Conservation (phyloP, 2,888 invertebrate species). For the Helobdella robusta region DNA sequence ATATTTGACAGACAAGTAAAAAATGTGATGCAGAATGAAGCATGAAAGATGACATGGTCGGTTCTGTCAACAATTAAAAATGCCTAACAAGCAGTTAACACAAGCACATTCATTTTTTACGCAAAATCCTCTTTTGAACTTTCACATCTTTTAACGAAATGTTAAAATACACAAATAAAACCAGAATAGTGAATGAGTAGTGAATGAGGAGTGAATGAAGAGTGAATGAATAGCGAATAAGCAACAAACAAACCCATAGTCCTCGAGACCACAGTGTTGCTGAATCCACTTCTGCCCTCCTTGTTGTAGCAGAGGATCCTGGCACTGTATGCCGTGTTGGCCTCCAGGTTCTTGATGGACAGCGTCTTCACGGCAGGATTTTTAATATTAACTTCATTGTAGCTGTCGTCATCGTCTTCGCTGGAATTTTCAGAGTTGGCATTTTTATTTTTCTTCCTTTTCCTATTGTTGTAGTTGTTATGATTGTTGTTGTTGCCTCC, state of each 20-base stretch:
- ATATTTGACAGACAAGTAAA: no score
- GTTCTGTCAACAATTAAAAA: no score
- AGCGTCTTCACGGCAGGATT: neutral
- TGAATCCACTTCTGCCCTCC: constrained; percentile 8
- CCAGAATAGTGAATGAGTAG: no score
- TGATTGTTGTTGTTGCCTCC: constrained; percentile 7
- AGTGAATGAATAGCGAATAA: neutral
- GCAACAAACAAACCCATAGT: neutral
- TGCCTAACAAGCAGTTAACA: no score
- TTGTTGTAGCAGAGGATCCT: constrained; percentile 14
- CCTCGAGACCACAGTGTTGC: constrained; percentile 10
- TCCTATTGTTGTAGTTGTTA: constrained; percentile 8
- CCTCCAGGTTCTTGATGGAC: neutral
- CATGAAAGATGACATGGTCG: no score
- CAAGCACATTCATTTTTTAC: no score
- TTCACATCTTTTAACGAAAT: no score
- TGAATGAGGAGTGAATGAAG: no score
- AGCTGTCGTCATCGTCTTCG: neutral
- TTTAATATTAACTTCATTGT: constrained; percentile 1
- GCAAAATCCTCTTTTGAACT: no score
- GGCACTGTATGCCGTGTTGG: constrained; percentile 11
- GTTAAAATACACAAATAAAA: no score
- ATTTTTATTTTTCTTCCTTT: neutral
- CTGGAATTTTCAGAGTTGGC: neutral
- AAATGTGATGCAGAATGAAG: no score